Conservation (phyloP, 2,888 invertebrate genomes). For the Pterostichus madidus region DNA sequence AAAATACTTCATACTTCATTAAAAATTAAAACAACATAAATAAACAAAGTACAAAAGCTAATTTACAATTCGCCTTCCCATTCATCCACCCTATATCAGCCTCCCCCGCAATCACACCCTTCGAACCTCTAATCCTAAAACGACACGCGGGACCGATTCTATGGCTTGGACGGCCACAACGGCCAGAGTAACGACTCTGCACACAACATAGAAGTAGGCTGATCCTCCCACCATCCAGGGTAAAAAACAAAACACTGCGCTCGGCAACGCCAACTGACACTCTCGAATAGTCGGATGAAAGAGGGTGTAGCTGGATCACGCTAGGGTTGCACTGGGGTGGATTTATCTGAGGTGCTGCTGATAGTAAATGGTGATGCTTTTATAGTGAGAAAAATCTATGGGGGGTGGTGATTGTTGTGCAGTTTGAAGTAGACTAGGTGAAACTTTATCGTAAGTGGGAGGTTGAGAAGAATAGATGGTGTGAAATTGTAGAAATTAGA, state of each 20-base stretch:
- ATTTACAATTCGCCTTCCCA: neutral
- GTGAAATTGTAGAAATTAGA: too few species aligned
- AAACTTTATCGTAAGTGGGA: too few species aligned
- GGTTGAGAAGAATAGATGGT: too few species aligned
- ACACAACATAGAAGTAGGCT: neutral
- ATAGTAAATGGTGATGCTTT: too few species aligned
- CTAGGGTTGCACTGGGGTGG: neutral
- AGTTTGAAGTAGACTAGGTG: too few species aligned
- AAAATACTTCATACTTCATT: too few species aligned
- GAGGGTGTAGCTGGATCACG: conserved; percentile 5
- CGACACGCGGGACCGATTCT: neutral
- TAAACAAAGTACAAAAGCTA: neutral
- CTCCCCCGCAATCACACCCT: neutral
- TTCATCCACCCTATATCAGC: too few species aligned
- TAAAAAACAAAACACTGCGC: conserved; percentile 19
- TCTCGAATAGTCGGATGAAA: neutral
- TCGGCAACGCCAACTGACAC: conserved; percentile 8
- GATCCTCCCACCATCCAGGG: neutral
- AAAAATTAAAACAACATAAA: too few species aligned
- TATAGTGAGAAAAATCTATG: too few species aligned
- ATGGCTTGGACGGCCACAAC: neutral
- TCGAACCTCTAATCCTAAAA: neutral
- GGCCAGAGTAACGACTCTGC: conserved; percentile 4
- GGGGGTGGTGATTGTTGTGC: too few species aligned
- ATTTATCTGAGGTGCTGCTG: neutral